These are phyloP conservation scores for Anhinga anhinga DNA, from an alignment of 2,113 vertebrate species.

Conservation along the genomic window DNA sequence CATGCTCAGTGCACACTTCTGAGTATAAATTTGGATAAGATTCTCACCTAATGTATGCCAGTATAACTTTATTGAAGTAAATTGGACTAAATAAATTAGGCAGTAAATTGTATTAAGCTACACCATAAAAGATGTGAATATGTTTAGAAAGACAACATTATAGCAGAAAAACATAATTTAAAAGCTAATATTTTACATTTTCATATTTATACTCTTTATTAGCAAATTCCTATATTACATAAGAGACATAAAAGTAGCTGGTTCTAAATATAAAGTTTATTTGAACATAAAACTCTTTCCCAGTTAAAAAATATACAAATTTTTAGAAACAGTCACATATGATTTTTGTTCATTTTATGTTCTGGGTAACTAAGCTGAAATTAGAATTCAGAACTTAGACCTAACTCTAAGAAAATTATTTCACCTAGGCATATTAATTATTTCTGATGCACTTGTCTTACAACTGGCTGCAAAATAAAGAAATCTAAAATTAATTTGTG, in stretches of 20 bases:
- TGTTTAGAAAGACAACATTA: not conserved
- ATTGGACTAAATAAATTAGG: not conserved
- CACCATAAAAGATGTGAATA: not conserved
- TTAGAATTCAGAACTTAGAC: not conserved
- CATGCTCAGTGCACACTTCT: not conserved
- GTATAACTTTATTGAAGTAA: not conserved
- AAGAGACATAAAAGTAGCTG: not conserved
- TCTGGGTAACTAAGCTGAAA: not conserved
- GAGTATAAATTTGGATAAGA: not conserved
- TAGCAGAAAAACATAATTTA: not conserved
- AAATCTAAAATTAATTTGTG: not conserved
- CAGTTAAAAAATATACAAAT: not conserved
- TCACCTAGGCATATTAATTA: not conserved
- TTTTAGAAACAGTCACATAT: not conserved
- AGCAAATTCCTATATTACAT: not conserved
- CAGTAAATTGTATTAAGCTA: not conserved
- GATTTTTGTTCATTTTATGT: not conserved
- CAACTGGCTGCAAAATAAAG: not conserved
- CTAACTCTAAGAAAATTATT: not conserved
- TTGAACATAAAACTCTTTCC: not conserved
- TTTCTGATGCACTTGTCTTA: not conserved
- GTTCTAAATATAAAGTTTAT: not conserved
- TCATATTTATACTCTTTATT: not conserved
- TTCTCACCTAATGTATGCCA: not conserved
- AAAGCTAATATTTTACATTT: not conserved